These are phyloP conservation scores for Metallyticus violacea DNA, from an alignment of 2,888 invertebrate genomes.

Conservation along the genomic window DNA sequence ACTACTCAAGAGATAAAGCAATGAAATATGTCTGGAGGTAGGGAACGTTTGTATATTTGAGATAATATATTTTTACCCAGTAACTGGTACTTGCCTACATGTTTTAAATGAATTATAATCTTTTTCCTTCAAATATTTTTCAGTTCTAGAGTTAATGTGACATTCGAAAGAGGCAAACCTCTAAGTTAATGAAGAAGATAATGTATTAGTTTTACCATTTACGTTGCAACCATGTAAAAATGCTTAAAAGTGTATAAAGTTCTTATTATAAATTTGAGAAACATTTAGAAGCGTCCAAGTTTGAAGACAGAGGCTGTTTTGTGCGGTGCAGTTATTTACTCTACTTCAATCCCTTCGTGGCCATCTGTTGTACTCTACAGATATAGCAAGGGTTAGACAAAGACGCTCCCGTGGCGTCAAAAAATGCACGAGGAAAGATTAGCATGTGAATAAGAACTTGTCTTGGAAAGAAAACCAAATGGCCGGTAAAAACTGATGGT, in stretches of 20 bases:
- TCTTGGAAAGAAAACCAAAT: neutral
- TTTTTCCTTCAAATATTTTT: no score
- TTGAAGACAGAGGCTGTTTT: neutral
- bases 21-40: no score
- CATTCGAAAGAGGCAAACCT: no score
- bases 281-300: neutral
- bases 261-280: neutral
- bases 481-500: slow-evolving; percentile 8
- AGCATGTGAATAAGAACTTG: neutral
- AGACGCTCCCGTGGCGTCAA: neutral
- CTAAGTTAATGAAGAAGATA: no score
- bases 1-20: no score
- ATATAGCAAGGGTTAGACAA: neutral
- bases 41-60: no score
- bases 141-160: no score
- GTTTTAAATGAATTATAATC: no score
- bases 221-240: neutral
- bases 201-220: neutral
- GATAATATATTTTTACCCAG: no score
- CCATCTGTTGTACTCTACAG: neutral
- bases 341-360: neutral
- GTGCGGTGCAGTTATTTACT: no score
- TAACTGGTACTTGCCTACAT: no score
- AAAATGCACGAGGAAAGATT: neutral
- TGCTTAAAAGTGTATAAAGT: neutral